Percentiles rank a stretch among this genome's conserved stretches.
These are phyloP conservation scores for Paragorgia papillata DNA, from an alignment of 92 coral and sea anemone genomes.

Conservation along the genomic window DNA sequence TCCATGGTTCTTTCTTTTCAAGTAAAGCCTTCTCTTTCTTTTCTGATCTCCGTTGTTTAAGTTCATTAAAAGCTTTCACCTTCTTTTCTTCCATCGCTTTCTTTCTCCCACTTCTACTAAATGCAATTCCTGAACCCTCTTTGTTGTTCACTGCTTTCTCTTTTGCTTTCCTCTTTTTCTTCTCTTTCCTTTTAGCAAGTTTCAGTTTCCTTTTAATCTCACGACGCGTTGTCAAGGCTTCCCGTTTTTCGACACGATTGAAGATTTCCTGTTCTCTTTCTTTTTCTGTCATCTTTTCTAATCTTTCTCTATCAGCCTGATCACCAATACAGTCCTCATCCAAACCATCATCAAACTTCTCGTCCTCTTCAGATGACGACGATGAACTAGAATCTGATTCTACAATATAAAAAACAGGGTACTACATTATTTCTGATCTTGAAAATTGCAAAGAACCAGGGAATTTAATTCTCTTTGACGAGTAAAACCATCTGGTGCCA, in stretches of 20 bases:
- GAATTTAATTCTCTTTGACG: no score
- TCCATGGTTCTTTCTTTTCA: constrained; percentile 90
- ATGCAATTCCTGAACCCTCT: constrained; percentile 85
- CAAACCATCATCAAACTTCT: constrained; percentile 88
- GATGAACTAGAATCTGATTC: constrained; percentile 61
- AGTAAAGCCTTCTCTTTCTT: constrained; percentile 82
- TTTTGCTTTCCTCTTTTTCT: constrained; percentile 78
- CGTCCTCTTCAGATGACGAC: constrained; percentile 86
- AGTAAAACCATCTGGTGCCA: no score
- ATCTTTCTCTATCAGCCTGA: constrained; percentile 88
- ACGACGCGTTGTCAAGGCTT: constrained; percentile 91
- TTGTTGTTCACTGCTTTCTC: constrained; percentile 69
- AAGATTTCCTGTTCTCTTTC: constrained; percentile 91
- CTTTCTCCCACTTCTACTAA: constrained; percentile 89
- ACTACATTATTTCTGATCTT: no score
- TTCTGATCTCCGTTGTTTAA: constrained; percentile 87
- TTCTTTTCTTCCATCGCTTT: constrained; percentile 93
- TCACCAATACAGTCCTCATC: constrained; percentile 95
- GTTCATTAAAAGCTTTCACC: constrained; percentile 90
- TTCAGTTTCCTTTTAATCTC: constrained; percentile 88
- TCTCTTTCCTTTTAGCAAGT: constrained; percentile 86
- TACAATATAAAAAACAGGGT: neutral
- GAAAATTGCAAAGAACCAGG: no score
- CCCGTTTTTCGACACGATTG: constrained; percentile 94
- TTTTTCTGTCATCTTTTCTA: constrained; percentile 95